Conservation (phyloP, 2,113 vertebrate genomes). For the Diadophis punctatus region DNA sequence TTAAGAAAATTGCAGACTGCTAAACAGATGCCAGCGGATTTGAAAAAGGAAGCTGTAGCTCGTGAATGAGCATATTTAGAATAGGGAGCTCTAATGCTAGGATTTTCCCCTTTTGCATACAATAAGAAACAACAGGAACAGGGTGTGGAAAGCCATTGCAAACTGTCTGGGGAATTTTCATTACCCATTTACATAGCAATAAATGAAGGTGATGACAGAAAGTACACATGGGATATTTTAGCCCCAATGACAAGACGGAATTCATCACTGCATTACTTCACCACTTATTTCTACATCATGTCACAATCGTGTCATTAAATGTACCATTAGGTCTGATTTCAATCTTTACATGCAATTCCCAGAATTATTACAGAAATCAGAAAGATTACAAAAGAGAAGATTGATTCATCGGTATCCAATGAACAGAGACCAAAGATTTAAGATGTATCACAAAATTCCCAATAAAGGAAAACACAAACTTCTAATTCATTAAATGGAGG, state of each 20-base stretch:
- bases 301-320: not conserved
- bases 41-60: not conserved
- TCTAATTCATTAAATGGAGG: not conserved
- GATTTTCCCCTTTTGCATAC: not conserved
- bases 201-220: conserved; percentile 5
- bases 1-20: conserved; percentile 2
- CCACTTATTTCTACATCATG: not conserved
- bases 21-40: not conserved
- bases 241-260: not conserved
- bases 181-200: not conserved
- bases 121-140: conserved; percentile 7
- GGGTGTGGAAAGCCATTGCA: not conserved
- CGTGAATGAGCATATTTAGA: not conserved
- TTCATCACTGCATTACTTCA: not conserved
- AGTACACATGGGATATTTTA: not conserved
- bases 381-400: conserved; percentile 25
- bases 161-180: conserved; percentile 36
- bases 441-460: conserved; percentile 45
- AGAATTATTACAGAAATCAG: conserved; percentile 15
- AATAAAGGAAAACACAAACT: conserved; percentile 34
- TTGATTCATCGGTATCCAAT: conserved; percentile 12
- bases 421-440: conserved; percentile 40
- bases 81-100: not conserved
- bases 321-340: not conserved
- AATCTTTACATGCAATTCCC: not conserved